Percentiles rank a stretch among this genome's conserved stretches.
These are phyloP conservation scores for Bedellia somnulentella DNA, from an alignment of 2,888 invertebrate genomes.

Conservation along the genomic window DNA sequence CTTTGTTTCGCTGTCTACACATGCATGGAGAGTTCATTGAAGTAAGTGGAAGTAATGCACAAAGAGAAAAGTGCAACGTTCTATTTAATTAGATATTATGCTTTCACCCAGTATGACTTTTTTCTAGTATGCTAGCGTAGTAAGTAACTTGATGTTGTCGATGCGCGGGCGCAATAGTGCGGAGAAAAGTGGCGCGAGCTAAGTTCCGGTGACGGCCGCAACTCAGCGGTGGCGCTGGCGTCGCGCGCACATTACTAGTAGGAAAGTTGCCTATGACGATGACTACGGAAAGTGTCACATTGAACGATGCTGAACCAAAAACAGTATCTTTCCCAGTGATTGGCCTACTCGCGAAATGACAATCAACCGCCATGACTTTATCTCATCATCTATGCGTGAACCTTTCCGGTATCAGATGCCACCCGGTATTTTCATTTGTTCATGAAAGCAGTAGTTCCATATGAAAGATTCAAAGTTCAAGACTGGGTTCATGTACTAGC, in stretches of 20 bases:
- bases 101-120: slow-evolving; percentile 10
- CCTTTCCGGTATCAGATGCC: too few relatives aligned
- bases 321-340: slow-evolving; percentile 41
- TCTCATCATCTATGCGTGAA: too few relatives aligned
- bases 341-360: slow-evolving; percentile 58
- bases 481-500: too few relatives aligned
- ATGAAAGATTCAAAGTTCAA: too few relatives aligned
- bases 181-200: slow-evolving; percentile 31
- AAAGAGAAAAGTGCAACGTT: slow-evolving; percentile 6
- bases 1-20: too few relatives aligned
- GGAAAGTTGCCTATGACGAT: slow-evolving; percentile 60
- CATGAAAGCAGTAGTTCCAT: too few relatives aligned
- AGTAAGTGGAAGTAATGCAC: not conserved
- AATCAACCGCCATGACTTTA: slow-evolving; percentile 52
- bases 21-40: too few relatives aligned
- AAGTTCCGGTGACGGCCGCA: slow-evolving; percentile 27
- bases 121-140: slow-evolving; percentile 12
- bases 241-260: slow-evolving; percentile 48
- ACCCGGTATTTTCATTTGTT: too few relatives aligned
- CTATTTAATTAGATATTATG: slow-evolving; percentile 12
- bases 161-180: slow-evolving; percentile 19
- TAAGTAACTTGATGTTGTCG: slow-evolving; percentile 13
- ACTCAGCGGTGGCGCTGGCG: slow-evolving; percentile 22
- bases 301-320: slow-evolving; percentile 57
- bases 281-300: slow-evolving; percentile 59